Conservation (phyloP, 2,797 vertebrate genomes). For the Australoheros facetus region DNA sequence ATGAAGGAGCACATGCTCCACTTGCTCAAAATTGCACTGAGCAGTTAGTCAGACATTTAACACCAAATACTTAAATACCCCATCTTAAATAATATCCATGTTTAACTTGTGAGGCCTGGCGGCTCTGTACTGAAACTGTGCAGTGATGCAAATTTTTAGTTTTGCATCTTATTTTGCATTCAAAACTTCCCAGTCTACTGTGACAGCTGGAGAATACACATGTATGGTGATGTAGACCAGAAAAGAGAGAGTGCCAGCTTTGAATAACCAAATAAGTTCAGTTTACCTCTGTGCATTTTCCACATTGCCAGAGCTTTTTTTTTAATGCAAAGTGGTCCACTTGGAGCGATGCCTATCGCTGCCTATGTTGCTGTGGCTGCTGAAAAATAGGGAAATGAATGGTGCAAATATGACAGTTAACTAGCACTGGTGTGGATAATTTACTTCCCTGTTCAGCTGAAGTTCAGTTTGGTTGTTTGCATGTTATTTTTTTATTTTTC, state of each 20-base stretch:
- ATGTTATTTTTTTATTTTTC: constrained; percentile 31
- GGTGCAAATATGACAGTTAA: constrained; percentile 72
- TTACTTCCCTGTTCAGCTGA: constrained; percentile 72
- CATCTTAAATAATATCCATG: constrained; percentile 4
- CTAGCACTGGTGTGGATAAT: constrained; percentile 3
- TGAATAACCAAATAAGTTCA: constrained; percentile 81
- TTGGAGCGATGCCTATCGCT: constrained; percentile 70
- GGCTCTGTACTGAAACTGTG: constrained; percentile 46
- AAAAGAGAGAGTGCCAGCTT: constrained; percentile 62
- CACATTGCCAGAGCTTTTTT: constrained; percentile 37
- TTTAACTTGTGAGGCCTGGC: not conserved
- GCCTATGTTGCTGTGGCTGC: constrained; percentile 33
- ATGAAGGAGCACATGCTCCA: not conserved
- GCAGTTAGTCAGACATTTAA: not conserved
- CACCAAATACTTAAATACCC: not conserved
- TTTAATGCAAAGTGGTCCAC: constrained; percentile 76
- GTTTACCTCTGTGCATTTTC: constrained; percentile 56
- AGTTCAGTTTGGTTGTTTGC: constrained; percentile 63
- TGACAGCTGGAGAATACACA: constrained; percentile 26
- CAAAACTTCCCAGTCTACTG: constrained; percentile 58
- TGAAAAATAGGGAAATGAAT: constrained; percentile 78
- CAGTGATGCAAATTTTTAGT: constrained; percentile 77
- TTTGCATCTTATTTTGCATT: constrained; percentile 85
- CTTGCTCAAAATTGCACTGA: not conserved
- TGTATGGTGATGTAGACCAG: constrained; percentile 5